phyloP scores from a whole-genome alignment of 2,113 vertebrate genomes.

The Asarcornis scutulata region DNA sequence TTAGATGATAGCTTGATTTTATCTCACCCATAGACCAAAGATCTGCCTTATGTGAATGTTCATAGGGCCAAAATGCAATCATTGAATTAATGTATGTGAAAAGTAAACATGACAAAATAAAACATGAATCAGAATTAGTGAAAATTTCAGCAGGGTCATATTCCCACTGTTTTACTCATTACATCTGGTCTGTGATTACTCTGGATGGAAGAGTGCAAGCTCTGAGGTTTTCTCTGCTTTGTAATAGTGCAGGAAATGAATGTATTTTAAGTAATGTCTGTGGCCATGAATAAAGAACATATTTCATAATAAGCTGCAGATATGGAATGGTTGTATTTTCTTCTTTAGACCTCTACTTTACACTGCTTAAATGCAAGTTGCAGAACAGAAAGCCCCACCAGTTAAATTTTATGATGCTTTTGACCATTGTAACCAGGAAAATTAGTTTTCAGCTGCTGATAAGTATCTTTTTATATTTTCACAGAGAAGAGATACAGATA shows the following conservation, averaged over 20 bases:
- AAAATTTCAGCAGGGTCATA: background rate
- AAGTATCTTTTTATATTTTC: background rate
- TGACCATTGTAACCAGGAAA: background rate
- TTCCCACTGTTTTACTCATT: background rate
- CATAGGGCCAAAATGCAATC: background rate
- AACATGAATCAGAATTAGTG: background rate
- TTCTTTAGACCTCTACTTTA: background rate
- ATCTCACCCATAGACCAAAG: background rate
- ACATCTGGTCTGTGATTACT: background rate
- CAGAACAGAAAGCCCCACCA: background rate
- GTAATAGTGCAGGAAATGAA: background rate
- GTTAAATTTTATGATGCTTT: background rate
- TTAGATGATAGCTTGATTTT: background rate
- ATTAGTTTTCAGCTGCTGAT: background rate
- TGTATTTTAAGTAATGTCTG: background rate
- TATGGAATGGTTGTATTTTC: background rate
- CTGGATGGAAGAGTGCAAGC: background rate
- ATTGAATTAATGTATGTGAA: background rate
- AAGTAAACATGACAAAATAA: background rate
- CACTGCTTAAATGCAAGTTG: background rate
- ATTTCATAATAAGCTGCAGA: background rate
- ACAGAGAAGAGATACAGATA: background rate
- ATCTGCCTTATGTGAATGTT: background rate
- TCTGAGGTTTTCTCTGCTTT: background rate
- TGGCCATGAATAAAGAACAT: background rate